phyloP scores from a whole-genome alignment of 2,888 invertebrate genomes.

The Phlogophora meticulosa region DNA sequence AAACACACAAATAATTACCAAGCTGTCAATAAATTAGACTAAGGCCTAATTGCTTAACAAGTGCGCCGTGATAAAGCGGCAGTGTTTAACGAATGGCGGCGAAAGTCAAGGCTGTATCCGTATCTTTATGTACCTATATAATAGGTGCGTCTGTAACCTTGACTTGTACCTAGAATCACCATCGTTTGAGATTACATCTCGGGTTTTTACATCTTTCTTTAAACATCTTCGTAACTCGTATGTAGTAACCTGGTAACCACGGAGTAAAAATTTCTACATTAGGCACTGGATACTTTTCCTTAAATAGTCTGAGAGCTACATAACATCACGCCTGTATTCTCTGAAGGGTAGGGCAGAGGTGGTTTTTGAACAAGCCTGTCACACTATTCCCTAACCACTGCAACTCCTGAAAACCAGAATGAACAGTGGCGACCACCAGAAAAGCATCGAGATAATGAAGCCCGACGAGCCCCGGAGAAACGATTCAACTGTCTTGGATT shows the following conservation, averaged over 20 bases:
- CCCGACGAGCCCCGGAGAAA: too few species aligned
- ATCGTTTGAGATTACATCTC: constrained; percentile 3
- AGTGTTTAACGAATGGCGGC: constrained; percentile 15
- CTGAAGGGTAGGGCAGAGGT: too few species aligned
- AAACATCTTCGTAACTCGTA: background rate
- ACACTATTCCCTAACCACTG: too few species aligned
- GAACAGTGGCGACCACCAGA: too few species aligned
- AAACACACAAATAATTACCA: constrained; percentile 27
- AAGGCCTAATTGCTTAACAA: constrained; percentile 47
- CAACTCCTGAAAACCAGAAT: too few species aligned
- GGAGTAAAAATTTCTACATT: background rate
- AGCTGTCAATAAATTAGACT: constrained; percentile 41
- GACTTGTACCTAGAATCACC: constrained; percentile 18
- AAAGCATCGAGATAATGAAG: too few species aligned
- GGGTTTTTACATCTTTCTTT: constrained; percentile 26
- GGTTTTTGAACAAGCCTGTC: too few species aligned
- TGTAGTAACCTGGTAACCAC: background rate
- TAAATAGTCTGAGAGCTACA: too few species aligned
- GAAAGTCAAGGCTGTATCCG: constrained; percentile 42
- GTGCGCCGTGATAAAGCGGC: constrained; percentile 36
- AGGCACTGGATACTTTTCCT: background rate
- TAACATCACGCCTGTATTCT: too few species aligned
- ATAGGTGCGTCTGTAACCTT: constrained; percentile 28
- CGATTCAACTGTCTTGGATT: too few species aligned
- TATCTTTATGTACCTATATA: constrained; percentile 1